Evolutionary conservation across 2,797 vertebrate species (phyloP), one percentile per base, ranked within the genome.

Genomic region (Danio jaintianensis): DNA sequence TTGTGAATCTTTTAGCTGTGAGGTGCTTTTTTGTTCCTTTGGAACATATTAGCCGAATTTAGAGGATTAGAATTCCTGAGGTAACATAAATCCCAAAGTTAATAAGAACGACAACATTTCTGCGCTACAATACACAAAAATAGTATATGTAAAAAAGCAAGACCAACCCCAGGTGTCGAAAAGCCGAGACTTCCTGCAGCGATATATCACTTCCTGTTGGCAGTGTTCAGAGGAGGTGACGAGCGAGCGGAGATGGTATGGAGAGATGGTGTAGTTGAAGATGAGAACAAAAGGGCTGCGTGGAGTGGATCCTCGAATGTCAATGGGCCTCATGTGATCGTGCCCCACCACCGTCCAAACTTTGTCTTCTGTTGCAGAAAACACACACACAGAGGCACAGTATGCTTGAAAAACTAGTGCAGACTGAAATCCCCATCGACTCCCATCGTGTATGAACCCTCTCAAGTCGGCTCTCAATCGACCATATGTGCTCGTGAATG

Each of bases 281-380:
- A 86, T 86, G 89, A 91, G 90, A 70, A 84, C 62, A 38, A 94
- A 95, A 0, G 94, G 94, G 15, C 91, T 92, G 77, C 88, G 86
- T 0, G 86, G 82, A 38, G 81, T 85, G 15, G 92, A 86, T 6
- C 92, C 93, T 22, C 22, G 89, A 68, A 95, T 92, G 9, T 77
- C 88, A 43, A 91, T 92, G 13, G 94, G 82, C 40, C 92, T 90
- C 0, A 90, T 94, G 85, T 85, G 93, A 89, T 96, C 95, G 84
- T 96, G 95, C 50, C 92, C 92, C 78, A 96, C 87, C 0, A 89
- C 87, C 0, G 94, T 96, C 96, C 95, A 96, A 77, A 94, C 94
- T 88, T 93, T 94, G 82, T 96, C 94, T 82, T 94, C 96, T 96
- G 90, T 86, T 78, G 87, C 75, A 52, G 79, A 71, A 86, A 76